Evolutionary conservation across 2,888 invertebrate species (phyloP), one percentile per base, ranked within the genome.

Genomic region (Scaeva pyrastri): DNA sequence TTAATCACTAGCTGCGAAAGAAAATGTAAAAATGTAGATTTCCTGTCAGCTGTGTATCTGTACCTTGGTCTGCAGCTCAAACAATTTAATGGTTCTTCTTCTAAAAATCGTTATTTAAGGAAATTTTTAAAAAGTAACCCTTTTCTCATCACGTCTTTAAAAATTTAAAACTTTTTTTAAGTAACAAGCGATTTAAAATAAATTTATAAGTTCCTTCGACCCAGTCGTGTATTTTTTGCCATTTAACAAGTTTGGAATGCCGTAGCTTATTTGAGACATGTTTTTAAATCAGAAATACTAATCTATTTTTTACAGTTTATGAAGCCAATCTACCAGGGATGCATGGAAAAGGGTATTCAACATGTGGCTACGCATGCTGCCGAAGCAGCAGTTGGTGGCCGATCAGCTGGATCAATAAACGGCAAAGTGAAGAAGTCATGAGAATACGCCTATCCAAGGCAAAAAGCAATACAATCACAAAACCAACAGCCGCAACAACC

Each of bases 331-430:
- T 97, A 97, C 93, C 96, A 97, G 91, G 94, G 95, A 87, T 96
- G 96, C 91, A 94, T 97, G 91, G 96, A 97, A 93, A 96, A 96
- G 92, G 95, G 97, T 90, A 95, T 97, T 92, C 95, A 97, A 91
- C 96, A 96, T 92, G 97, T 96, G 90, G 96, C 97, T 88, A 95
- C 94, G 68, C 96, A 95, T 91, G 96, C 96, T 89, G 96, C 96
- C 78, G 96, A 95, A 91, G 93, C 95, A 77, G 95, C 96, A 10
- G 93, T 95, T 74, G 94, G 94, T 68, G 94, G 94, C 88, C 91
- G 92, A 89, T 92, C 93, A 82, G 88, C 90, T 88, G 78, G 88
- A 88, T 88, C 90, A 39, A 79, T 90, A 43, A 93, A 93, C 89
- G 93, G 93, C 74, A 93, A 93, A 88, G 89, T 92, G 82, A 93